Evolutionary conservation across 2,113 vertebrate genomes (phyloP).

Genomic region (Columba janthina): DNA sequence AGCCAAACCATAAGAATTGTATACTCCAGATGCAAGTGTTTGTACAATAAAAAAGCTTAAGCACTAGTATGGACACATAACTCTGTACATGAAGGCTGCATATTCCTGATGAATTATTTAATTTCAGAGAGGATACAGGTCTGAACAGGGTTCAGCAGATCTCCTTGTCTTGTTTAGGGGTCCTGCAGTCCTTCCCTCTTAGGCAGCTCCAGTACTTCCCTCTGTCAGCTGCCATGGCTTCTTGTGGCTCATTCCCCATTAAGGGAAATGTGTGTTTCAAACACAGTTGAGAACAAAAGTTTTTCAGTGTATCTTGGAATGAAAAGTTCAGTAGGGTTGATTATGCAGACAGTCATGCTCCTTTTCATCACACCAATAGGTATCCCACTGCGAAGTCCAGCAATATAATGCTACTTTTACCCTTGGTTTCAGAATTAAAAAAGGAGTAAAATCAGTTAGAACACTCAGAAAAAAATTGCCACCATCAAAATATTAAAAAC

Average conservation of each 20-base stretch:
- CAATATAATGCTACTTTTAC: neutral
- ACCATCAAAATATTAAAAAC: neutral
- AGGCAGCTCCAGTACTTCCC: neutral
- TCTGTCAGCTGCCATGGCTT: neutral
- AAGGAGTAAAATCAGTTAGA: neutral
- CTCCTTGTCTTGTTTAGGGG: neutral
- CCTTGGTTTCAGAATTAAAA: neutral
- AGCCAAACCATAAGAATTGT: neutral
- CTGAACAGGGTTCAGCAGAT: neutral
- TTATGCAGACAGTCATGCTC: neutral
- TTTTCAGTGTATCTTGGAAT: neutral
- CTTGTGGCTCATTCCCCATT: neutral
- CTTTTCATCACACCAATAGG: neutral
- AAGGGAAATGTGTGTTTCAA: rapidly evolving
- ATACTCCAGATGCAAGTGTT: neutral
- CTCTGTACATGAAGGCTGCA: neutral
- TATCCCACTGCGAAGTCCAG: neutral
- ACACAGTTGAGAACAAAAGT: rapidly evolving
- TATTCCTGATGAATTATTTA: neutral
- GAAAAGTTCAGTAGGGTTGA: neutral
- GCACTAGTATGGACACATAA: neutral
- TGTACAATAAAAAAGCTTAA: neutral
- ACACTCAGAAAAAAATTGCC: neutral
- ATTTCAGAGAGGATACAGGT: neutral
- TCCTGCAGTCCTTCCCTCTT: neutral